Evolutionary conservation across 2,888 invertebrate species (phyloP).

Genomic region (Scaptomyza caliginosa): DNA sequence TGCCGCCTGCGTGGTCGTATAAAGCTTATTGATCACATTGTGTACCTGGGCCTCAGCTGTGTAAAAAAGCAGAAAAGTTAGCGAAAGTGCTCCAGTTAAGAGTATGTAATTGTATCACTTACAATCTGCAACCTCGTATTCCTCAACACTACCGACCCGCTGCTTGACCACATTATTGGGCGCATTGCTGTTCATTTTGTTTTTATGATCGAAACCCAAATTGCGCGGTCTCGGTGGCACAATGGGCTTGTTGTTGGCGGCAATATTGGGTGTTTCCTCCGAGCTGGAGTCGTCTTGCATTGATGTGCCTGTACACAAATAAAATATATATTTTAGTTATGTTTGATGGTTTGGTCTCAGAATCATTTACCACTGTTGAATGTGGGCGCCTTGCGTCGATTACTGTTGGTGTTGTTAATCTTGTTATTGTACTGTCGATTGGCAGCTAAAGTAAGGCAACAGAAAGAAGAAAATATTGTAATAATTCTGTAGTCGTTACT

Average conservation of each 20-base stretch:
- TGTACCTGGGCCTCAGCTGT: slow-evolving; percentile 87
- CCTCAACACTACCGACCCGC: slow-evolving; percentile 71
- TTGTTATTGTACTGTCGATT: slow-evolving; percentile 82
- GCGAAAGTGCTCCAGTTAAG: neutral
- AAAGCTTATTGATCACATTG: slow-evolving; percentile 86
- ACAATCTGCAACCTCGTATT: slow-evolving; percentile 81
- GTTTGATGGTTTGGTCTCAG: too few species aligned
- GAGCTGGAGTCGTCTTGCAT: slow-evolving; percentile 92
- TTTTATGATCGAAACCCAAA: slow-evolving; percentile 87
- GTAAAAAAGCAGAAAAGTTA: neutral
- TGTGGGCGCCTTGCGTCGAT: slow-evolving; percentile 87
- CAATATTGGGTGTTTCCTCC: slow-evolving; percentile 86
- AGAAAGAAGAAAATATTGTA: neutral
- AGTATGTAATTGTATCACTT: slow-evolving; percentile 46
- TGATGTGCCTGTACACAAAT: slow-evolving; percentile 47
- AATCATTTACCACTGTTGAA: slow-evolving; percentile 87
- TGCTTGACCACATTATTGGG: slow-evolving; percentile 60
- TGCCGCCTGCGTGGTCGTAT: slow-evolving; percentile 84
- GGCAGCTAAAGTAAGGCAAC: slow-evolving; percentile 62
- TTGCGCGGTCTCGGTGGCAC: slow-evolving; percentile 88
- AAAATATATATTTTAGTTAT: neutral
- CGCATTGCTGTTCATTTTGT: slow-evolving; percentile 71
- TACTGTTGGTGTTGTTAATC: slow-evolving; percentile 83
- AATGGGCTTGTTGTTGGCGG: slow-evolving; percentile 85
- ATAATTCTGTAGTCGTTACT: neutral